Evolutionary conservation across 2,113 vertebrate genomes (phyloP), one percentile per base, ranked within the genome.

Genomic region (Neopipo cinnamomea): DNA sequence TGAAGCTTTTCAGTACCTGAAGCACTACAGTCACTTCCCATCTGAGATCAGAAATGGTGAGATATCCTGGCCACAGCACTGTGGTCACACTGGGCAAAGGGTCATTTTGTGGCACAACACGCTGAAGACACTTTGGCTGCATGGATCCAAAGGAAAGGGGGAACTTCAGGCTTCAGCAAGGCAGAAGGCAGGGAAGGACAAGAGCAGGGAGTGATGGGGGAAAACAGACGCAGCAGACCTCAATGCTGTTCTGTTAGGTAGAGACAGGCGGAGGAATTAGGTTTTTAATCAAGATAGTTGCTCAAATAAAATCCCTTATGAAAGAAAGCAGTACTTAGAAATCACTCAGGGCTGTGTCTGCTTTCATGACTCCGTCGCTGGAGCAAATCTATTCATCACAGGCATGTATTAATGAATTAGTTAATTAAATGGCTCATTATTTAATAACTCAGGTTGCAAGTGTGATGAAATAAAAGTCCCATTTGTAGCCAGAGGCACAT

Each of bases 381-480:
- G 37, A 95, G 73, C 62, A 91, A 87, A 92, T 94, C 80, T 96
- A 82, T 93, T 96, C 65, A 96, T 94, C 66, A 62, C 52, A 82
- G 83, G 37, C 76, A 17, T 76, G 61, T 73, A 93, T 92, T 93
- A 96, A 97, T 94, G 89, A 92, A 93, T 95, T 93, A 90, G 92
- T 95, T 95, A 97, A 95, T 95, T 94, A 95, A 96, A 70, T 39
- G 9, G 66, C 86, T 95, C 41, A 8, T 93, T 97, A 95, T 95
- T 96, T 96, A 97, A 93, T 96, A 95, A 93, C 93, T 92, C 85
- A 92, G 92, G 93, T 94, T 92, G 88, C 53, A 96, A 95, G 56
- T 81, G 85, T 92, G 92, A 92, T 94, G 80, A 95, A 96, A 97
- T 88, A 87, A 25, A 97, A 93, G 80, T 76, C 87, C 74, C 87